A percentile compares a stretch with the other conserved stretches of the same genome.
Evolutionary conservation across 2,797 vertebrate species (phyloP).

Genomic region (Brachymystax lenok): DNA sequence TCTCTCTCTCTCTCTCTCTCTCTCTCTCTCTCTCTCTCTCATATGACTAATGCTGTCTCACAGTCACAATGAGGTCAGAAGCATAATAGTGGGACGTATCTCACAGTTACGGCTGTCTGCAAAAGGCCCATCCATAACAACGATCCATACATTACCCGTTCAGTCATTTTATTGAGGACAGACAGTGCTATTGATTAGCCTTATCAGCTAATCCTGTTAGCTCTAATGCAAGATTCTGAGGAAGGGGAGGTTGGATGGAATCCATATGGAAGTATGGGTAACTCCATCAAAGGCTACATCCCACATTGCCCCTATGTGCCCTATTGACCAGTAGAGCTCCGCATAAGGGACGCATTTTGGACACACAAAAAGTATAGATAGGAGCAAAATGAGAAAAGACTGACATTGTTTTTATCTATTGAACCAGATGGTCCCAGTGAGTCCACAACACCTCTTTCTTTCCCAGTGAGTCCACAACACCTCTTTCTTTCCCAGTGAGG

Average conservation of each 20-base stretch:
- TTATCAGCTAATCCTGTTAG: conserved; percentile 10
- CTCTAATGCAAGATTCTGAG: neutral
- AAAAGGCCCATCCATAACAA: conserved; percentile 72
- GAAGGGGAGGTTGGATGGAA: conserved; percentile 20
- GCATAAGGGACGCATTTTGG: neutral
- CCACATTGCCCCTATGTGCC: neutral
- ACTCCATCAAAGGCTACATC: neutral
- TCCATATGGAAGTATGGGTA: conserved; percentile 6
- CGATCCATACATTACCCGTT: conserved; percentile 54
- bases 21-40: conserved; percentile 38
- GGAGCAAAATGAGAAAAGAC: too few species aligned
- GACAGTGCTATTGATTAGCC: conserved; percentile 13
- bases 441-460: too few species aligned
- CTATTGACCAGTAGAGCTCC: neutral
- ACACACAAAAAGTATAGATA: neutral
- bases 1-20: conserved; percentile 37
- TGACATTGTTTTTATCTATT: too few species aligned
- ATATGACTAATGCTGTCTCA: conserved; percentile 75
- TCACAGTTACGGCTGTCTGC: conserved; percentile 64
- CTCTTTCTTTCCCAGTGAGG: too few species aligned
- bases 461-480: too few species aligned
- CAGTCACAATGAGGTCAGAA: conserved; percentile 79
- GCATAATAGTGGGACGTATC: conserved; percentile 67
- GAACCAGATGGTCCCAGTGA: too few species aligned
- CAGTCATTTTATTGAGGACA: conserved; percentile 39